A percentile compares a stretch with the other conserved stretches of the same genome.
Conservation (phyloP, 2,797 vertebrate species). For the Danio jaintianensis region DNA sequence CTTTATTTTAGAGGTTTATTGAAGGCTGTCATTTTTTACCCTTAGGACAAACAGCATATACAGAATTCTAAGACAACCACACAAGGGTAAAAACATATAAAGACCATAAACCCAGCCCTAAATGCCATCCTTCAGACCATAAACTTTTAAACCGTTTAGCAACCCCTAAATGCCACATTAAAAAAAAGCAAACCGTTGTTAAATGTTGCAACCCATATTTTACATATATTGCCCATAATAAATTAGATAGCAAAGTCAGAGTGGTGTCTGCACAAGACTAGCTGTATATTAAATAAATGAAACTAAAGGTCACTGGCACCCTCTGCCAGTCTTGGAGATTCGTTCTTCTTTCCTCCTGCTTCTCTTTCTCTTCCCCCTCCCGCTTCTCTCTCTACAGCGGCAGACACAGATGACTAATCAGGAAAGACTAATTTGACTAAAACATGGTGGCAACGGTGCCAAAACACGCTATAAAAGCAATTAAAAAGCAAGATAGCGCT, state of each 20-base stretch:
- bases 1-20: too few relatives aligned
- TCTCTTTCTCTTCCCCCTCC: constrained; percentile 1
- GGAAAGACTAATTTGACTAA: constrained; percentile 75
- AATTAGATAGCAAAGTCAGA: neutral
- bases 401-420: constrained; percentile 73
- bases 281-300: neutral
- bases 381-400: constrained; percentile 59
- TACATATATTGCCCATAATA: neutral
- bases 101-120: neutral
- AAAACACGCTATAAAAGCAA: constrained; percentile 75
- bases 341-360: neutral
- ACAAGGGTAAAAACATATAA: neutral
- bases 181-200: neutral
- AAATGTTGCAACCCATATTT: neutral
- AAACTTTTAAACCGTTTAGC: too few relatives aligned
- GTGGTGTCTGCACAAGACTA: neutral
- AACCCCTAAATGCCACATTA: too few relatives aligned
- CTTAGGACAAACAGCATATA: too few relatives aligned
- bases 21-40: too few relatives aligned
- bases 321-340: neutral
- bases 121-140: neutral
- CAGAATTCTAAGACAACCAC: too few relatives aligned
- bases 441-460: constrained; percentile 65
- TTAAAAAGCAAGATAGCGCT: constrained; percentile 71
- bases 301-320: neutral